A percentile compares a stretch with the other conserved stretches of the same genome.
Evolutionary conservation across 2,888 invertebrate genomes (phyloP).

Genomic region (Periphyllus acericola): DNA sequence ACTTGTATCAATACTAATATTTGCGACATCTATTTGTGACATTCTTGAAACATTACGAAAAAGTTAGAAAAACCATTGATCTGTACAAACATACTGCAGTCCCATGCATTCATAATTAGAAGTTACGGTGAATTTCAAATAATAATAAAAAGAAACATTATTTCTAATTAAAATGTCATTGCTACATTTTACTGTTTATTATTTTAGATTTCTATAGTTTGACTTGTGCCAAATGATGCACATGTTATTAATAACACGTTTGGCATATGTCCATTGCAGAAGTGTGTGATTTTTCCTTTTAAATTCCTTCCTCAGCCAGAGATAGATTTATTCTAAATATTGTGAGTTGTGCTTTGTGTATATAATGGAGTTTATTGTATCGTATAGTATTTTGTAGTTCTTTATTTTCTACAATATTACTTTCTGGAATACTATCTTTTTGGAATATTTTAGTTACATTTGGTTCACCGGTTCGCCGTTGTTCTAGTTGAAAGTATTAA

Average conservation of each 20-base stretch:
- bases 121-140: not conserved
- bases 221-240: slow-evolving; percentile 53
- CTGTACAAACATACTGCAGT: not conserved
- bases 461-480: not conserved
- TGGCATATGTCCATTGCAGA: slow-evolving; percentile 46
- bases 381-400: not conserved
- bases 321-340: not conserved
- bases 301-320: not conserved
- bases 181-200: slow-evolving; percentile 40
- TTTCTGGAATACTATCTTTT: not conserved
- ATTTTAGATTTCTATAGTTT: slow-evolving; percentile 42
- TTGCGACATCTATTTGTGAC: too few species aligned
- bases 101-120: not conserved
- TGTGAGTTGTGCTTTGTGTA: not conserved
- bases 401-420: not conserved
- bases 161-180: slow-evolving; percentile 46
- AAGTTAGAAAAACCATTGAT: too few species aligned
- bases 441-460: not conserved
- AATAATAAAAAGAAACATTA: not conserved
- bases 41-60: too few species aligned
- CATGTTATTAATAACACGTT: slow-evolving; percentile 56
- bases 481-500: not conserved
- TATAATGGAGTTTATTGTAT: slow-evolving; percentile 22
- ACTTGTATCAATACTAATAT: too few species aligned
- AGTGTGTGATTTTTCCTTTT: slow-evolving; percentile 34